Base-by-base conservation (phyloP, 2,797 vertebrate species). In the Lophius americanus region DNA sequence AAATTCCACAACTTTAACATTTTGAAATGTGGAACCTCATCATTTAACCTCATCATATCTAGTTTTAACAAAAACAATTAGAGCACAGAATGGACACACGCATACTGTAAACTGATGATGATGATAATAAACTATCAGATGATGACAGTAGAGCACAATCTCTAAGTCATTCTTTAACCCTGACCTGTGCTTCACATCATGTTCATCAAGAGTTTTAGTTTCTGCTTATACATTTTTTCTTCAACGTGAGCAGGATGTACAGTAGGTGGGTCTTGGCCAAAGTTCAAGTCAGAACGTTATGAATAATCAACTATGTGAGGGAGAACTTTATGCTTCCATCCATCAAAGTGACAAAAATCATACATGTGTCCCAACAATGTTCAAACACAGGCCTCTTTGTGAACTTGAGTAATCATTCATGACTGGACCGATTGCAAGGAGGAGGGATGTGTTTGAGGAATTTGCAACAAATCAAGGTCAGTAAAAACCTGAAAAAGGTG, bases 221-320 rank as follows among this genome's bases (percentile, higher is more conserved):
- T 53, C n/a, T 55, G 62, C 10, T 7, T 39, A 50, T 60, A 67
- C 35, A 48, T 63, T 41, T 75, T 54, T 60, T 42, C 50, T 51
- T 1, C 13, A 50, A 61, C 41, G 47, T 51, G 65, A 58, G 60
- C 7, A 1, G n/a, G 43, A 59, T 13, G 42, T 58, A 54, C 36
- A 12, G 59, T 38, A 47, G 77, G 71, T 58, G 66, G 67, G 56
- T 66, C 70, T 69, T 23, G 68, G 75, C 23, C 80, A 75, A 78
- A 84, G 85, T 79, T 82, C 82, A 84, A 38, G 35, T 55, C 5
- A 2, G 7, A 23, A 3, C 9, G 0, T 55, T 53, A 14, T 68
- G 67, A 85, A 57, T 81, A 79, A 73, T 60, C 49, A 23, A 48
- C 75, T 65, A 64, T 43, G 12, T 13, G 64, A 60, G 46, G 6